Conservation (phyloP, 2,113 vertebrate genomes). For the Myotis lucifugus region DNA sequence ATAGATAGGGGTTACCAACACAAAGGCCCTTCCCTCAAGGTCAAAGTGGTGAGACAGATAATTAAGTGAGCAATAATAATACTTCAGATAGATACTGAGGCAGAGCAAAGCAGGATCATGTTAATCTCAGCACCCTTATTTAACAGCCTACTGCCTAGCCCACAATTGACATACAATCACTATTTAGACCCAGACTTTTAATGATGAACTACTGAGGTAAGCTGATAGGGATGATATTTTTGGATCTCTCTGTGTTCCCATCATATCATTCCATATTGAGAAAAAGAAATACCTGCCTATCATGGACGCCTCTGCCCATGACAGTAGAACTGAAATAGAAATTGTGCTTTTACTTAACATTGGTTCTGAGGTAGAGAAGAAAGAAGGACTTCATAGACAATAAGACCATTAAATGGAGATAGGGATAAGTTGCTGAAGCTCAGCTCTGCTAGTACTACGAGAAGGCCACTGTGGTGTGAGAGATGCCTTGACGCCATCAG, state of each 20-base stretch:
- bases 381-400: background rate
- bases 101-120: background rate
- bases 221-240: background rate
- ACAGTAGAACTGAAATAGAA: background rate
- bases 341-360: background rate
- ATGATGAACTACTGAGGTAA: background rate
- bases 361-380: background rate
- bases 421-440: background rate
- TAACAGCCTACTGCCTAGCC: background rate
- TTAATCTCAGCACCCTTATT: background rate
- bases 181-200: background rate
- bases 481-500: rapidly evolving
- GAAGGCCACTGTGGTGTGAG: background rate
- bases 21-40: background rate
- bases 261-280: background rate
- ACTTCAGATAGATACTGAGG: background rate
- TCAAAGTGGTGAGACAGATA: background rate
- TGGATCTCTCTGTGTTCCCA: background rate
- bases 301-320: no score
- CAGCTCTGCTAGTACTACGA: background rate
- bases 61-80: background rate
- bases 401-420: background rate
- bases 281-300: background rate
- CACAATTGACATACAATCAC: background rate
- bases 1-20: no score